Percentiles rank a stretch among this genome's conserved stretches.
These are phyloP conservation scores for Meteorus colon DNA, from an alignment of 2,888 invertebrate species.

Conservation along the genomic window DNA sequence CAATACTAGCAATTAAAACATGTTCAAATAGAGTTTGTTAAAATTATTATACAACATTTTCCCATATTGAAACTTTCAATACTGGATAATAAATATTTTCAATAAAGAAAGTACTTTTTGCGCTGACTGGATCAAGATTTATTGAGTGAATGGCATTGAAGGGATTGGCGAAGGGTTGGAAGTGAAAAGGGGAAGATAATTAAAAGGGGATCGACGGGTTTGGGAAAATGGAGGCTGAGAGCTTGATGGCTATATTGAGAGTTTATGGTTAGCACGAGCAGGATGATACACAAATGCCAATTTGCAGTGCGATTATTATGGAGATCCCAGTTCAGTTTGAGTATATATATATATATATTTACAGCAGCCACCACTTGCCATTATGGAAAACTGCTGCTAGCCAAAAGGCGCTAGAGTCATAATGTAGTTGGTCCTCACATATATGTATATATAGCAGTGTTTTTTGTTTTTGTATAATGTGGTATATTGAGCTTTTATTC, in stretches of 20 bases:
- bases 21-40: neutral
- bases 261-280: constrained; percentile 6
- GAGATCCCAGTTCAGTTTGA: constrained; percentile 10
- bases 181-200: constrained; percentile 6
- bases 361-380: constrained; percentile 4
- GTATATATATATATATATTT: neutral
- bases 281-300: constrained; percentile 30
- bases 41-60: neutral
- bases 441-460: neutral
- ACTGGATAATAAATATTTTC: neutral
- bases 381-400: constrained; percentile 7
- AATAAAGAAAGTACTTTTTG: constrained; percentile 1
- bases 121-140: neutral
- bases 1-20: too few species aligned
- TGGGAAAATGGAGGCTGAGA: constrained; percentile 7
- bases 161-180: neutral
- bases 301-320: constrained; percentile 34
- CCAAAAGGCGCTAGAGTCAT: neutral
- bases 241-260: constrained; percentile 7
- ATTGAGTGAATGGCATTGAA: neutral
- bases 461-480: neutral
- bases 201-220: constrained; percentile 11
- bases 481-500: too few species aligned
- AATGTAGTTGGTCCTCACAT: neutral
- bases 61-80: neutral